Evolutionary conservation across 2,797 vertebrate species (phyloP).

Genomic region (Darevskia nairensis): DNA sequence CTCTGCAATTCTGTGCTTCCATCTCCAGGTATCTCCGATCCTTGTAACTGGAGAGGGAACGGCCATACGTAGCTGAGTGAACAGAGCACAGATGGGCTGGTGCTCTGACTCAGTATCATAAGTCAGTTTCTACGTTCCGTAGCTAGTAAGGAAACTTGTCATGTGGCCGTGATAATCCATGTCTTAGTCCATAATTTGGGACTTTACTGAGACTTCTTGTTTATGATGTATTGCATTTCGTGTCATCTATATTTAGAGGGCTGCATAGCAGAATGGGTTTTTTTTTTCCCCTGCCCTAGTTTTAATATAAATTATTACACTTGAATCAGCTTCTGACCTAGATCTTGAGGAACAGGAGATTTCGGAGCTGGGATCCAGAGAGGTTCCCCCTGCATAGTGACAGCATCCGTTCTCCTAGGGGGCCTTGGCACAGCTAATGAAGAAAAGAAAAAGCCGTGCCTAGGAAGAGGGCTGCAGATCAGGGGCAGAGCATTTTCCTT

Average conservation of each 20-base stretch:
- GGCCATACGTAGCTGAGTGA: no score
- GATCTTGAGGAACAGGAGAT: slow-evolving; percentile 57
- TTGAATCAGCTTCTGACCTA: slow-evolving; percentile 69
- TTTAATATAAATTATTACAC: slow-evolving; percentile 71
- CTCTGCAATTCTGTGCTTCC: no score
- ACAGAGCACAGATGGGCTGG: not conserved
- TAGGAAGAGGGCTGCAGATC: not conserved
- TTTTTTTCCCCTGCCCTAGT: slow-evolving; percentile 55
- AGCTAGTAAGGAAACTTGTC: slow-evolving; percentile 18
- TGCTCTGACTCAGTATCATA: not conserved
- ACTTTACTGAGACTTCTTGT: slow-evolving; percentile 14
- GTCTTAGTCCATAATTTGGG: not conserved
- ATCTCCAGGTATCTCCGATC: not conserved
- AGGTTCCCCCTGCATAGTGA: slow-evolving; percentile 31
- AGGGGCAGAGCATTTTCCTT: no score
- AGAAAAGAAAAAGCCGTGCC: no score
- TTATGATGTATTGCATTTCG: slow-evolving; percentile 39
- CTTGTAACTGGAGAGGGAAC: no score
- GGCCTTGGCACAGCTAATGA: slow-evolving; percentile 16
- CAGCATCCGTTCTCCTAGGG: slow-evolving; percentile 47
- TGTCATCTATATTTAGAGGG: slow-evolving; percentile 39
- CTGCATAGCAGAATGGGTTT: not conserved
- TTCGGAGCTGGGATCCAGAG: slow-evolving; percentile 49
- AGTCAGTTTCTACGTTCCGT: not conserved
- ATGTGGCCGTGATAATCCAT: not conserved